Base-by-base conservation (phyloP, 2,113 vertebrate genomes). In the Pomatorhinus ruficollis region DNA sequence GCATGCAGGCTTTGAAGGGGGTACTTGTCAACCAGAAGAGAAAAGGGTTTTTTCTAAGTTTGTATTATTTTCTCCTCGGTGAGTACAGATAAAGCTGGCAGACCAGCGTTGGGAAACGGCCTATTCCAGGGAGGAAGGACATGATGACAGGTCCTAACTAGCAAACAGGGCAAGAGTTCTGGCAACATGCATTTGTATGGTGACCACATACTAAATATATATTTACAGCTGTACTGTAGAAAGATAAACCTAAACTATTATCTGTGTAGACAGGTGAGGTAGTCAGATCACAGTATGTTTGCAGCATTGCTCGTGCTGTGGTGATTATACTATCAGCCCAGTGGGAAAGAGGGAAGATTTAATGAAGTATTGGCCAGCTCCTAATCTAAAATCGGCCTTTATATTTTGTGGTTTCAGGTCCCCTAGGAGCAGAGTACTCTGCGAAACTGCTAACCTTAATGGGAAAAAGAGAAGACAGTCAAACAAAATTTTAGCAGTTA, bases 31-130 rank as follows among this genome's bases (percentile, higher is more conserved):
- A 37, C 4, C 56, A 49, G 61, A 19, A 70, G 30, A 57, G 5
- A 17, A 33, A 66, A 70, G 10, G 15, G 0, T 0, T 77, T 91
- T 57, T 68, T 40, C n/a, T 42, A 60, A 66, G 31, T 28, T 47
- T 66, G 37, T 50, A 45, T 23, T 72, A 17, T 8, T 81, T 87
- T 78, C 37, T 21, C 35, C 59, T 16, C 27, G 27, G 14, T 81
- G 44, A 69, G 18, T 77, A 42, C 50, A 69, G 30, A 64, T 24
- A 23, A 69, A 81, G 45, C 4, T 52, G 37, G 33, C 21, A 87
- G 40, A 80, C 5, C 9, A 15, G 9, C 0, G 0, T 0, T 52
- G 59, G 40, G 37, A 82, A 78, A 81, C 5, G 12, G 27, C n/a
- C n/a, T 53, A 3, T 69, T 65, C 50, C 86, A 64, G 44, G 35